Base-by-base conservation (phyloP, 1,140 invertebrate genomes). In the Calycopis cecrops region DNA sequence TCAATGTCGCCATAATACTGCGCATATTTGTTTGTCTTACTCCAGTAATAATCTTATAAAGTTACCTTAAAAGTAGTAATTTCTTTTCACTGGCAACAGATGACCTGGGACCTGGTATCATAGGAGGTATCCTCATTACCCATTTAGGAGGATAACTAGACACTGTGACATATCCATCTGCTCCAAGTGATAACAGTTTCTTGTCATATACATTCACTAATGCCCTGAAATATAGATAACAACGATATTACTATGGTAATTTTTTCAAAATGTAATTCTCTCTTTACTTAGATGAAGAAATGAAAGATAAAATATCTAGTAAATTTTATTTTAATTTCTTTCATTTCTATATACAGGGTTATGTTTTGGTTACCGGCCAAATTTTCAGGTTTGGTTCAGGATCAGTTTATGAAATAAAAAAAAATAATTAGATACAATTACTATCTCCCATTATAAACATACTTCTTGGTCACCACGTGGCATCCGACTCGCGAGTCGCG, bases 151-250 rank as follows among this genome's bases (percentile, higher is more conserved):
- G 91, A 8, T 89, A 90, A 63, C 88, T 90, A 44, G 91, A 92
- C 16, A 94, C 77, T 4, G 92, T 91, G 1, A 96, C 80, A 70
- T 95, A 92, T 1, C 93, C 93, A 85, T 96, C 94, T 14, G 93
- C 88, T 34, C 94, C 96, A 60, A 92, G 94, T 2, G 95, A 97
- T 71, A 93, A 91, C 17, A 97, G 82, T 67, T 91, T 91, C 1
- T 90, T 88, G 21, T 89, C 88, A 28, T 28, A 28, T 28, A 28
- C 21, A 62, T 90, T 85, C 21, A 93, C 86, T 33, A 98, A 78
- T 7, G 93, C 89, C 64, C 93, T 88, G 69, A 49, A 87, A 85
- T 16, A 40, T 52, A 56, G 9, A 48, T 28, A 38, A 55, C n/a
- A 52, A 47, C 1, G 6, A 50, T 55, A 55, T 28, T 33, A 47